phyloP scores from a whole-genome alignment of 2,888 invertebrate species.

The Platynereis dumerilii region DNA sequence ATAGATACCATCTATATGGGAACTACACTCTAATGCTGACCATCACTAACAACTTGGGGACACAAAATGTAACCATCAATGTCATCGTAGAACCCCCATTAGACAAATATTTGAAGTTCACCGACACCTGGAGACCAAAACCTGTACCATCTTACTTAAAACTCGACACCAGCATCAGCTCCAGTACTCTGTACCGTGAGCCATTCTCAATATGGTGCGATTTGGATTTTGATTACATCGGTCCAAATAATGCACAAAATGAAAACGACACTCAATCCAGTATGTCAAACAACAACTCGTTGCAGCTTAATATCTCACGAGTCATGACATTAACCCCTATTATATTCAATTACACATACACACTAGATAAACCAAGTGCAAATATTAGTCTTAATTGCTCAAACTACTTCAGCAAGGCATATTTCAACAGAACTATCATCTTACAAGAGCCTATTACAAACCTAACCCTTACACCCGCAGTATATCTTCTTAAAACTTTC shows the following conservation, averaged over 20 bases:
- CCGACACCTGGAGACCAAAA: too few relatives aligned
- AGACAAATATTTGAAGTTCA: too few relatives aligned
- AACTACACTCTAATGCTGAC: neutral
- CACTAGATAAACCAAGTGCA: neutral
- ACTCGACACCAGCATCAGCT: too few relatives aligned
- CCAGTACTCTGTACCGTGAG: too few relatives aligned
- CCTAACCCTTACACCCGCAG: neutral
- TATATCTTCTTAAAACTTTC: neutral
- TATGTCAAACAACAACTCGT: too few relatives aligned
- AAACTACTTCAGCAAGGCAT: neutral
- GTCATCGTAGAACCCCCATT: too few relatives aligned
- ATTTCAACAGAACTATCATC: neutral
- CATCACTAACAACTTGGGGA: neutral
- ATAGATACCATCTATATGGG: slow-evolving; percentile 2
- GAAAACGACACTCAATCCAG: too few relatives aligned
- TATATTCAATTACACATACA: neutral
- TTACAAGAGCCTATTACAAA: neutral
- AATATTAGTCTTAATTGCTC: neutral
- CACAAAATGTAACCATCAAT: neutral
- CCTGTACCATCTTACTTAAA: too few relatives aligned
- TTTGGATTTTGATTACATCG: neutral
- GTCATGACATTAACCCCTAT: too few relatives aligned
- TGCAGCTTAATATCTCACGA: too few relatives aligned
- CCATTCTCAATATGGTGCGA: neutral
- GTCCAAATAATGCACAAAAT: too few relatives aligned